Base-by-base conservation (phyloP, 1,140 invertebrate species). In the Trissolcus basalis region DNA sequence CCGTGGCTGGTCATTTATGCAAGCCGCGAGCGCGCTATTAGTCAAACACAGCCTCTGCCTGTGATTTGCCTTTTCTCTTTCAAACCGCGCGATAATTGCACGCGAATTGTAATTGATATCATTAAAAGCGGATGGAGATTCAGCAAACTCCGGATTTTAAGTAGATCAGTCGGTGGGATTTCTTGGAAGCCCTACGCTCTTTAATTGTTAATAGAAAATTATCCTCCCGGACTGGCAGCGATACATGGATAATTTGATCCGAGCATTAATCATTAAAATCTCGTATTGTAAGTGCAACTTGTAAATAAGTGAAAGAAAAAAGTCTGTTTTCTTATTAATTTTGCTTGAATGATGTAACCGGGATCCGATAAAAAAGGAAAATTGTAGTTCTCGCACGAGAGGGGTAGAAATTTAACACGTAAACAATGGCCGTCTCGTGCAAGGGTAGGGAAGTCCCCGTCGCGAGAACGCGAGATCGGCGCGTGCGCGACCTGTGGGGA, bases 331-430 rank as follows among this genome's bases (percentile, higher is more conserved):
- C 19, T 27, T 27, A 27, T 27, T 27, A 27, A 27, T 27, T 27
- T 27, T 27, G 19, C 19, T 27, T 27, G 6, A 39, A 11, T 39
- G 36, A 39, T n/a, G 36, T 39, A 9, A n/a, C 9, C 36, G 15
- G 11, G 32, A 64, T 53, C 15, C 45, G 39, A 64, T 50, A 56
- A 36, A 68, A 70, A 76, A 7, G 45, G 61, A 49, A 59, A 61
- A 77, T 58, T 48, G 67, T 58, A 56, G 55, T 67, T 67, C 65
- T 71, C 56, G 36, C 54, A 61, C 61, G 63, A 67, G 56, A 70
- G 71, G 77, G 73, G 75, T 82, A 78, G 77, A 86, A 82, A 86
- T 83, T 86, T 84, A 82, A 84, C 85, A 82, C 83, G 81, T 82
- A 81, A 81, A 83, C 83, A 84, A 86, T 85, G 82, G 83, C 82